Conservation (phyloP, 1,140 invertebrate genomes). For the Drosophila tropicalis region DNA sequence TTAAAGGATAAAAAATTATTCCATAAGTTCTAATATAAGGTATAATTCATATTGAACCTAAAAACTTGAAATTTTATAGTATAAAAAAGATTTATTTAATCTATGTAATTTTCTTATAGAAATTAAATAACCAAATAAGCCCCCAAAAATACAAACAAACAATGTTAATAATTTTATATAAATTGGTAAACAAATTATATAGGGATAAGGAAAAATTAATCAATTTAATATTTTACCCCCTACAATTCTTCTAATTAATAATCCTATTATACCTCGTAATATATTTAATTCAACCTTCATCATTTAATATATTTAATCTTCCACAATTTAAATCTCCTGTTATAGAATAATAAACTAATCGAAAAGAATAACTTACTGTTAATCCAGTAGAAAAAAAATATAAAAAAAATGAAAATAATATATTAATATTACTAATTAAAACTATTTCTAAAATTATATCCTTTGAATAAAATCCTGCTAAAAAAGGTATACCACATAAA, state of each 20-base stretch:
- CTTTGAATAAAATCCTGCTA: conserved; percentile 87
- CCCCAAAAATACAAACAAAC: conserved; percentile 82
- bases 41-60: conserved; percentile 83
- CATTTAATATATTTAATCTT: conserved; percentile 82
- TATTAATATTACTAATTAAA: conserved; percentile 84
- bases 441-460: conserved; percentile 85
- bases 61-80: conserved; percentile 81
- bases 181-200: conserved; percentile 84
- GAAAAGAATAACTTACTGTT: conserved; percentile 83
- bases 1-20: conserved; percentile 52
- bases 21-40: conserved; percentile 82
- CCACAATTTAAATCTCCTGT: conserved; percentile 83
- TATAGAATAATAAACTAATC: conserved; percentile 85
- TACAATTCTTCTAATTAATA: conserved; percentile 84
- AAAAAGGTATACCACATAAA: conserved; percentile 85
- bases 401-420: conserved; percentile 84
- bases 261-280: conserved; percentile 83
- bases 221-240: conserved; percentile 83
- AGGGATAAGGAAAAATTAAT: conserved; percentile 83
- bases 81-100: conserved; percentile 79
- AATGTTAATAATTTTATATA: conserved; percentile 83
- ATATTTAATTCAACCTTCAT: conserved; percentile 84
- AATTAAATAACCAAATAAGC: conserved; percentile 80
- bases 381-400: conserved; percentile 84
- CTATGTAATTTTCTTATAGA: conserved; percentile 79